A percentile compares a stretch with the other conserved stretches of the same genome.
phyloP scores from a whole-genome alignment of 2,797 vertebrate species.

The Apodemus agrarius region DNA sequence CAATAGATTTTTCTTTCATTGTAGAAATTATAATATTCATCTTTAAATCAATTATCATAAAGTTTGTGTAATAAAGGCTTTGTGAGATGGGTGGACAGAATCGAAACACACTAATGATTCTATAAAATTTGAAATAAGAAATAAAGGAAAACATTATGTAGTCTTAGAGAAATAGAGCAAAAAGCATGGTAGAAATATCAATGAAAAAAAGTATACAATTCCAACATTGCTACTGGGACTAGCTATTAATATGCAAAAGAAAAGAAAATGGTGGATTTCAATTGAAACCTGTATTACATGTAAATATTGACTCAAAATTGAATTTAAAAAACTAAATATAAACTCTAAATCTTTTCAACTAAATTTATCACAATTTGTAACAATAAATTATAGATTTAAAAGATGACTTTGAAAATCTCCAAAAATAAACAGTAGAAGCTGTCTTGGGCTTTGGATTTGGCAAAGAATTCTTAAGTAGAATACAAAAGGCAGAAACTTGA shows the following conservation, averaged over 20 bases:
- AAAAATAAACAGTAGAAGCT: not conserved
- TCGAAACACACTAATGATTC: not conserved
- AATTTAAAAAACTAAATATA: not conserved
- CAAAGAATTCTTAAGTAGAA: not conserved
- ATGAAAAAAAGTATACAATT: too few species aligned
- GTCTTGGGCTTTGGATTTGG: not conserved
- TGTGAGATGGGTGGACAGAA: not conserved
- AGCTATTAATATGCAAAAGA: not conserved
- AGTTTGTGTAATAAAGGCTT: not conserved
- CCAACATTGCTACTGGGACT: not conserved
- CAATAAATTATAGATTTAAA: not conserved
- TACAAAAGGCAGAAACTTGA: not conserved
- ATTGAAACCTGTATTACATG: not conserved
- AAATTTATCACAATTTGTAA: not conserved
- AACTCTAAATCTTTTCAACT: not conserved
- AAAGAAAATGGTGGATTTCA: not conserved
- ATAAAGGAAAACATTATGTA: not conserved
- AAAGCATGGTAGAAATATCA: not conserved
- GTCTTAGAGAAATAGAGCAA: not conserved
- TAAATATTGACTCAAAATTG: not conserved
- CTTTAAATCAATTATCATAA: not conserved
- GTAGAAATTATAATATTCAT: conserved; percentile 1
- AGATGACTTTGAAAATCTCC: not conserved
- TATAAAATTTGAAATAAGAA: not conserved
- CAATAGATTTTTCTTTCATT: not conserved